Conservation (phyloP, 37 sponge, comb jelly and placozoan species). For the Crambe crambe region DNA sequence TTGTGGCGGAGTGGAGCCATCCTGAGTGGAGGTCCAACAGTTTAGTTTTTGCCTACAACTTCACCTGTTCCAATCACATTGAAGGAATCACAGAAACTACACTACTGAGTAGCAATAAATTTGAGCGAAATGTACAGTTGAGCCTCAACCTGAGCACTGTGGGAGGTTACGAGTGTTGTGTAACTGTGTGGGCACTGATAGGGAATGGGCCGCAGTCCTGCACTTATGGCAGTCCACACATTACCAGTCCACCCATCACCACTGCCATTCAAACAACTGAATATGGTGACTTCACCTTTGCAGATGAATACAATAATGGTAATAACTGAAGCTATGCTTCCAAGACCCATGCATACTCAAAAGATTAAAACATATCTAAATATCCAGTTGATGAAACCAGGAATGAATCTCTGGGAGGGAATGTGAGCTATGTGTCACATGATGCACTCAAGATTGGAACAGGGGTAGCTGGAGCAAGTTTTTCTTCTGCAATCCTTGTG, state of each 20-base stretch:
- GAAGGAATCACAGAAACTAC: not conserved
- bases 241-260: too few relatives aligned
- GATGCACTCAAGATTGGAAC: not conserved
- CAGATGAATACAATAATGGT: too few relatives aligned
- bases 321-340: too few relatives aligned
- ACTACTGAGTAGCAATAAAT: not conserved
- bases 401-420: too few relatives aligned
- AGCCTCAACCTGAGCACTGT: not conserved
- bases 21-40: not conserved
- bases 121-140: not conserved
- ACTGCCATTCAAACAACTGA: too few relatives aligned
- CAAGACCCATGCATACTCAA: too few relatives aligned
- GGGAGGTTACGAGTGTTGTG: not conserved
- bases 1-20: not conserved
- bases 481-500: not conserved
- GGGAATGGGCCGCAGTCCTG: not conserved
- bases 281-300: too few relatives aligned
- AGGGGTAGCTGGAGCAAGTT: not conserved
- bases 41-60: not conserved
- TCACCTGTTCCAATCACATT: not conserved
- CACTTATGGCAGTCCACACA: too few relatives aligned
- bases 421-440: too few relatives aligned
- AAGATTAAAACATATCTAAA: too few relatives aligned
- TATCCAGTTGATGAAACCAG: not conserved
- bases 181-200: not conserved